These are phyloP conservation scores for Ecliptopera silaceata DNA, from an alignment of 2,888 invertebrate species.

Conservation along the genomic window DNA sequence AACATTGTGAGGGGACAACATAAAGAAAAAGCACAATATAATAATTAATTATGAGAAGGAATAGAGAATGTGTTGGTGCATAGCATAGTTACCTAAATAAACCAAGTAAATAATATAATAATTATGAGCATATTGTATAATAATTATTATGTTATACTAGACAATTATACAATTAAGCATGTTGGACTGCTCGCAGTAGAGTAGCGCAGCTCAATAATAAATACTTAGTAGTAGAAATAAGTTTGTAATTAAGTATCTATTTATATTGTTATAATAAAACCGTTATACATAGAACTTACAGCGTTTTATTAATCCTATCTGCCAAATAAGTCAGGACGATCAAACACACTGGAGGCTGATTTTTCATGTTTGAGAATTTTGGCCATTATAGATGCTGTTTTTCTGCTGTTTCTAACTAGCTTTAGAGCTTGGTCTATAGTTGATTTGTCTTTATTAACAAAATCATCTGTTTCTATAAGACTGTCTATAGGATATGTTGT, in stretches of 20 bases:
- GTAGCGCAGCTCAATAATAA: slow-evolving; percentile 74
- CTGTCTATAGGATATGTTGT: neutral
- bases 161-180: slow-evolving; percentile 55
- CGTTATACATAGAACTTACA: slow-evolving; percentile 72
- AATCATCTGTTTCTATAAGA: slow-evolving; percentile 16
- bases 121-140: slow-evolving; percentile 5
- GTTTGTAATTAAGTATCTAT: slow-evolving; percentile 77
- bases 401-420: slow-evolving; percentile 49
- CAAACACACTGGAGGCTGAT: slow-evolving; percentile 4
- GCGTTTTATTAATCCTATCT: slow-evolving; percentile 37
- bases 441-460: slow-evolving; percentile 34
- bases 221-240: slow-evolving; percentile 70
- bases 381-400: slow-evolving; percentile 38
- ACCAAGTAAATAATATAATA: slow-evolving; percentile 5
- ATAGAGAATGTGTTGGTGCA: slow-evolving; percentile 62
- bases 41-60: slow-evolving; percentile 26
- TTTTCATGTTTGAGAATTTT: slow-evolving; percentile 28
- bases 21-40: slow-evolving; percentile 20
- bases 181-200: slow-evolving; percentile 81
- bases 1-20: slow-evolving; percentile 29
- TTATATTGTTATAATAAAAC: slow-evolving; percentile 82
- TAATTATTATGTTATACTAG: slow-evolving; percentile 18
- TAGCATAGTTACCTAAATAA: slow-evolving; percentile 53
- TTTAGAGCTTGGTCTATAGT: slow-evolving; percentile 44
- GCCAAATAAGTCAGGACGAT: neutral